Base-by-base conservation (phyloP, 1,140 invertebrate species). In the Hestina assimilis region DNA sequence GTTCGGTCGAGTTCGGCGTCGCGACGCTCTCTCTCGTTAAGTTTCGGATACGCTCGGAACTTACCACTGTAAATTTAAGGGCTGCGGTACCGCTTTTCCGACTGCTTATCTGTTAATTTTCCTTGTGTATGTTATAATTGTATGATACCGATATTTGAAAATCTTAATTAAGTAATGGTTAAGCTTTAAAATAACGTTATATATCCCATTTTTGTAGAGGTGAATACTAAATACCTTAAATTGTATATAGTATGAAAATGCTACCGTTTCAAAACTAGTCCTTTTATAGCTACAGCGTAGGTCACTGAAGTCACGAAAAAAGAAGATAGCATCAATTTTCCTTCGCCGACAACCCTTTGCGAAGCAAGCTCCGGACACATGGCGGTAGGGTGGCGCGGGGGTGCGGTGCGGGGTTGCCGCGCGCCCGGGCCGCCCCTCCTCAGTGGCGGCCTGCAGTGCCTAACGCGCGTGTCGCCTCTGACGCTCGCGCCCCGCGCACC, bases 371-470 rank as follows among this genome's bases (percentile, higher is more conserved):
- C 77, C 72, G 77, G 80, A 79, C 82, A 79, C 82, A 83, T 83
- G 83, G 82, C 72, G 69, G 53, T 66, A 58, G 66, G 68, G 69
- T 56, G 64, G 60, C 31, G 70, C 59, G 72, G 66, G 64, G 42
- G 52, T 53, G 65, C 40, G 64, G 60, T 52, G 57, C 12, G 64
- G 66, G 63, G 63, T 43, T 66, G 61, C 54, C 66, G 71, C 53
- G 66, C 63, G 72, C 72, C 77, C 80, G 74, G 82, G 81, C 79
- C 80, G 80, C 80, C 81, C 83, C 83, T 81, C 83, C 80, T 83
- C 82, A 87, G 80, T 85, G 82, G 74, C 79, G 79, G 79, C 69
- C 75, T 79, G 82, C 82, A 83, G 79, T 85, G 82, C 77, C 77
- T 75, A 75, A 79, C 82, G 80, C 82, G 83, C 83, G 83, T 85